These are phyloP conservation scores for Microtus pennsylvanicus DNA, from an alignment of 2,113 vertebrate species.

Conservation along the genomic window DNA sequence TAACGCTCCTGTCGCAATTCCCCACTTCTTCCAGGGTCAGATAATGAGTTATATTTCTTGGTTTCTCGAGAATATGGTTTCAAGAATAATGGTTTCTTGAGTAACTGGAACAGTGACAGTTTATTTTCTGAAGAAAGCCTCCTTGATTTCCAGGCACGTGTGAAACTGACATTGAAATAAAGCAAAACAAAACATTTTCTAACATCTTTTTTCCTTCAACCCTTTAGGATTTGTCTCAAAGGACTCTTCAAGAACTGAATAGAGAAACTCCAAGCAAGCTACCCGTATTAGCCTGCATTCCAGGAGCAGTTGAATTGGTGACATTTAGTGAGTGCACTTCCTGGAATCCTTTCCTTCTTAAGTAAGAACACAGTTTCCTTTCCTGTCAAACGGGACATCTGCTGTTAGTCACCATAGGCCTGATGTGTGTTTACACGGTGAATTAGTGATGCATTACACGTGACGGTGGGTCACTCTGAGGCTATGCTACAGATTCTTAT, in stretches of 20 bases:
- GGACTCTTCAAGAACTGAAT: conserved; percentile 22
- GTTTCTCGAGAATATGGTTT: neutral
- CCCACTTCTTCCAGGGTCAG: conserved; percentile 1
- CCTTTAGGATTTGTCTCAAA: conserved; percentile 48
- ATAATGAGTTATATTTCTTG: neutral
- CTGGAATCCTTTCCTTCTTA: neutral
- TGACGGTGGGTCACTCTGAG: neutral
- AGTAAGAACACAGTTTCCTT: neutral
- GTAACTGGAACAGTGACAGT: neutral
- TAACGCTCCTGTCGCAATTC: neutral
- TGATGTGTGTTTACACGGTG: neutral
- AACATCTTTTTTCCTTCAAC: neutral
- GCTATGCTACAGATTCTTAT: neutral
- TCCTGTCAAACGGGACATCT: neutral
- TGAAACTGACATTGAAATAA: conserved; percentile 26
- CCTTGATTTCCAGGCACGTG: neutral
- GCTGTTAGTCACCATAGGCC: neutral
- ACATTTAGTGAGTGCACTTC: conserved; percentile 50
- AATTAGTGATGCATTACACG: neutral
- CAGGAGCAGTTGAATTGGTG: neutral
- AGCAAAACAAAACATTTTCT: conserved; percentile 19
- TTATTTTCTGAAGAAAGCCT: conserved; percentile 3
- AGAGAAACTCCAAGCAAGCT: conserved; percentile 45
- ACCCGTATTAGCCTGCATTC: neutral
- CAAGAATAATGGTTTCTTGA: neutral